Evolutionary conservation across 2,113 vertebrate species (phyloP).

Genomic region (Urocolius indicus): DNA sequence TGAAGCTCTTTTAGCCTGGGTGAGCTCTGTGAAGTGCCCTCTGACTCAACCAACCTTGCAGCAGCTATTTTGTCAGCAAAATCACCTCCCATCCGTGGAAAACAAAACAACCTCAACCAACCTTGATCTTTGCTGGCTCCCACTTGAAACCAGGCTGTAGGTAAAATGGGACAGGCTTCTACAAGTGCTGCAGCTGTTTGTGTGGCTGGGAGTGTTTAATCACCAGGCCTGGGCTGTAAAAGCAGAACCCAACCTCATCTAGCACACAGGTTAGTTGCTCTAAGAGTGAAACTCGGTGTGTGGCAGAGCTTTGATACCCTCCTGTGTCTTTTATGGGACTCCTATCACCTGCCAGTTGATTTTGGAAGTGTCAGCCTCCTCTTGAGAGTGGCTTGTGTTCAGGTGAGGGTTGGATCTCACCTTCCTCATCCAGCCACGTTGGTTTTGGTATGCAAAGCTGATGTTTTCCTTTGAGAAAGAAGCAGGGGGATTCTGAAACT

Average conservation of each 20-base stretch:
- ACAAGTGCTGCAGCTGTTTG: not conserved
- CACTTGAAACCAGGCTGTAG: not conserved
- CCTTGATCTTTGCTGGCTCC: not conserved
- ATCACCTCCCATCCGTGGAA: slow-evolving; percentile 8
- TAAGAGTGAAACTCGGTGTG: not conserved
- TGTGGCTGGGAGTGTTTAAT: not conserved
- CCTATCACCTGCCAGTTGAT: fast-evolving
- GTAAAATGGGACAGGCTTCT: not conserved
- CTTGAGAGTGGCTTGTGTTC: not conserved
- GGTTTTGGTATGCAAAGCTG: not conserved
- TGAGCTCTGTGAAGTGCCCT: not conserved
- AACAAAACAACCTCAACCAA: not conserved
- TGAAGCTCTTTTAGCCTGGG: not conserved
- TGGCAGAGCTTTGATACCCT: not conserved
- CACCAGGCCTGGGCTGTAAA: not conserved
- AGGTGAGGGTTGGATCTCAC: not conserved
- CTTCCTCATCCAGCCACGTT: not conserved
- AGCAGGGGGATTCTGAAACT: not conserved
- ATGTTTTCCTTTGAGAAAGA: not conserved
- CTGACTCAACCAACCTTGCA: slow-evolving; percentile 36
- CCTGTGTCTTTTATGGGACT: fast-evolving
- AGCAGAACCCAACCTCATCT: not conserved
- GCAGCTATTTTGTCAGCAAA: slow-evolving; percentile 13
- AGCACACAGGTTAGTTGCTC: not conserved
- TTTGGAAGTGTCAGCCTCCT: not conserved